Conservation (phyloP, 1,140 invertebrate species). For the Laodelphax striatellus region DNA sequence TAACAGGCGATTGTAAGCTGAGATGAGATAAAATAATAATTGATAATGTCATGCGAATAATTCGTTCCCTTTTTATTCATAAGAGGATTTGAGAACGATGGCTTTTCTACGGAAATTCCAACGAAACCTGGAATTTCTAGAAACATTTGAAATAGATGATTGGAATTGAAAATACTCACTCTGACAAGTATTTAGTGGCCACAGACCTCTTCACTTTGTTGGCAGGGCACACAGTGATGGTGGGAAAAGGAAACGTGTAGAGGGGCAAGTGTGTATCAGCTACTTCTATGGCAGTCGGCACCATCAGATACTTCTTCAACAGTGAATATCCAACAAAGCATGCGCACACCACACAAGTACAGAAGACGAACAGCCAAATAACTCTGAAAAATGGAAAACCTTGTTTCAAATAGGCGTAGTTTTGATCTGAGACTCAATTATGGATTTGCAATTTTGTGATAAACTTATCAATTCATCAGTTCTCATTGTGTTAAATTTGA, state of each 20-base stretch:
- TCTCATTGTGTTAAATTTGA: too few species aligned
- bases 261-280: slow-evolving; percentile 25
- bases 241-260: slow-evolving; percentile 24
- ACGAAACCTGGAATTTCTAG: too few species aligned
- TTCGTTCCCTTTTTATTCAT: too few species aligned
- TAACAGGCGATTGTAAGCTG: too few species aligned
- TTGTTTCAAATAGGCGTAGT: neutral
- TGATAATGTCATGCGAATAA: too few species aligned
- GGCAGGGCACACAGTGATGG: slow-evolving; percentile 26
- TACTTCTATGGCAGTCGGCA: slow-evolving; percentile 22
- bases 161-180: neutral
- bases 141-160: too few species aligned
- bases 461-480: too few species aligned
- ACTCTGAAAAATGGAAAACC: neutral
- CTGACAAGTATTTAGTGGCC: slow-evolving; percentile 19
- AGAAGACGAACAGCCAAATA: neutral
- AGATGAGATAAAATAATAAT: too few species aligned
- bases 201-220: slow-evolving; percentile 20
- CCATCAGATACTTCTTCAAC: slow-evolving; percentile 18
- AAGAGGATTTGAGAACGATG: too few species aligned
- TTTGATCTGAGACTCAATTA: too few species aligned
- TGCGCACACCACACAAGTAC: neutral
- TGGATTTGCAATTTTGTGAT: too few species aligned
- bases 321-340: slow-evolving; percentile 10
- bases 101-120: too few species aligned